Conservation (phyloP, 2,113 vertebrate genomes). For the Crotalus horridus region DNA sequence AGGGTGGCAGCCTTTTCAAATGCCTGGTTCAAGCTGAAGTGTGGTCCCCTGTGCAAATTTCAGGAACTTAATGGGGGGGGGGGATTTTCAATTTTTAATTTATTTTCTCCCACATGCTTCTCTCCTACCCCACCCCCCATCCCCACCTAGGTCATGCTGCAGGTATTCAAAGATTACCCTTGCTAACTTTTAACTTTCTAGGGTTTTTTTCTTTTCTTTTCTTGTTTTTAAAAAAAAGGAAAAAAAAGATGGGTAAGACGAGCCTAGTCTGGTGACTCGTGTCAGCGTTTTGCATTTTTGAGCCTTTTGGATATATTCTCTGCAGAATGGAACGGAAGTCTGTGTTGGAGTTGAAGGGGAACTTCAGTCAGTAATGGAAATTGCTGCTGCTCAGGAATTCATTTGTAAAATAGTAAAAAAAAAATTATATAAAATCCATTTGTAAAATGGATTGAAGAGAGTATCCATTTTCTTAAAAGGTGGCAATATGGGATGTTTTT, state of each 20-base stretch:
- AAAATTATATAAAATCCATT: constrained; percentile 58
- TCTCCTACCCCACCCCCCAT: background rate
- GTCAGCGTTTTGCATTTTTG: background rate
- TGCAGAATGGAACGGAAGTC: constrained; percentile 32
- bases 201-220: background rate
- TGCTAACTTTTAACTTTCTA: background rate
- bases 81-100: too few relatives aligned
- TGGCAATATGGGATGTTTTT: constrained; percentile 53
- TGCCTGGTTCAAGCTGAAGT: background rate
- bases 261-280: background rate
- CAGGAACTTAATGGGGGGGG: too few relatives aligned
- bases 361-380: constrained; percentile 46
- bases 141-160: too few relatives aligned
- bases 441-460: constrained; percentile 51
- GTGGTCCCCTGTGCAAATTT: background rate
- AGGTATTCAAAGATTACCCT: background rate
- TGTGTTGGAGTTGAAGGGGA: constrained; percentile 46
- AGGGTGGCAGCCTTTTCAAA: background rate
- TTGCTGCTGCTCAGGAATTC: constrained; percentile 69
- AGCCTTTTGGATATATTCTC: background rate
- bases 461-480: constrained; percentile 49
- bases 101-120: background rate
- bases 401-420: constrained; percentile 61
- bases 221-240: background rate
- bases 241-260: background rate